Base-by-base conservation (phyloP, 2,113 vertebrate genomes). In the Rhodinocichla rosea region DNA sequence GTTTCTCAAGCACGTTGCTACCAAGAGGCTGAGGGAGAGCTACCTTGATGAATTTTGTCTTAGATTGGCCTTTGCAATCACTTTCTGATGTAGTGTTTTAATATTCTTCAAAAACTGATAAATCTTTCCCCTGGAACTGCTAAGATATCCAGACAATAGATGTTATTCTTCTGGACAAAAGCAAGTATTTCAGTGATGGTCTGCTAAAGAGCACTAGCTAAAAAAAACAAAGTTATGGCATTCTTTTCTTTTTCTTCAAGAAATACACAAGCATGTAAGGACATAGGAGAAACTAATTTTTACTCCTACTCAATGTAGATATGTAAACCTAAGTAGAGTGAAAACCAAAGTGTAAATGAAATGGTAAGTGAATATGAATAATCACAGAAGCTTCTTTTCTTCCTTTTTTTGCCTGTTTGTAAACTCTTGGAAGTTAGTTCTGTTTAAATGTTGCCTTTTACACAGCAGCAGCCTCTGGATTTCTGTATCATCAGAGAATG, bases 1-100 rank as follows among this genome's bases (percentile, higher is more conserved):
- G 50, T 96, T 96, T 97, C 87, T 97, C 65, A 93, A 91, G 79
- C 59, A 94, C 15, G 3, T 92, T 94, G 74, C 93, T 97, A 87
- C 88, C 57, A 94, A 84, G 52, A 83, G 47, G n/a, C 57, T 94
- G 57, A 90, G 89, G 49, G 37, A 91, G 59, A 96, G 33, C 53
- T 92, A 33, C 37, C 55, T 52, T 67, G 24, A 68, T 77, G 56
- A 87, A 55, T 73, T 97, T 94, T 59, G 37, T 86, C n/a, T 64
- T 68, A 68, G 2, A 28, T 13, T 27, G 24, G 57, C 23, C 18
- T 70, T 74, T 65, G 11, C 9, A 60, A 28, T 79, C 39, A 80
- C 21, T 27, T 76, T 84, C 42, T 82, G 3, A 15, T 74, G 23
- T 32, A 59, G 15, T 53, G 40, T 79, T 73, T 70, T 73, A 24